Base-by-base conservation (phyloP, 2,113 vertebrate genomes). In the Nanorana parkeri region DNA sequence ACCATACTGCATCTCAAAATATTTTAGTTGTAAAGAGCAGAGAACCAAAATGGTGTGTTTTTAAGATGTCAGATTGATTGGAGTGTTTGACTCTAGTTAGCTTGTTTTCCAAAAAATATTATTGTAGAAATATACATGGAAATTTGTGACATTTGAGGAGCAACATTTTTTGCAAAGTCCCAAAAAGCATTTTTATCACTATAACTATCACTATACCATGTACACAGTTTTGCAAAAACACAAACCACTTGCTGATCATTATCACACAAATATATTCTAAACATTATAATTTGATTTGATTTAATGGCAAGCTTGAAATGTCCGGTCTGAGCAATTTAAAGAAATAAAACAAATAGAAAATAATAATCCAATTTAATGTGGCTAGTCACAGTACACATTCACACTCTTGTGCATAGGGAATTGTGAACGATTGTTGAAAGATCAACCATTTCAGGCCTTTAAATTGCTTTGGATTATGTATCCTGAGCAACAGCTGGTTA, bases 401-500 rank as follows among this genome's bases (percentile, higher is more conserved):
- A 58, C 61, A 51, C 36, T 51, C 17, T 23, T 65, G 24, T 52
- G 4, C 41, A 54, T 28, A 29, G 21, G 41, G 75, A 65, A 77
- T 65, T 77, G 10, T 51, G 41, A 20, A 28, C 32, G 47, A 77
- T 10, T 66, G 63, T 51, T n/a, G 16, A 17, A 23, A 54, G 47
- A 55, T 78, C 47, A 66, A 78, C 76, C 63, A 78, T 64, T 78
- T 36, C 26, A 66, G 51, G 29, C 19, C 61, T 55, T 32, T 54
- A 21, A 28, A 55, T 78, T 29, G 51, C 36, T 77, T 64, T 29
- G 11, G 26, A 54, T 24, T 55, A 26, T 56, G 47, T 60, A 68
- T 68, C 17, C 64, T 58, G 51, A 56, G 77, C 28, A 68, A 79
- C 52, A 68, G 77, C 65, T 79, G 77, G 77, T 68, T 79, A 79